phyloP scores from a whole-genome alignment of 2,113 vertebrate species.

The Sarotherodon lohbergeri region DNA sequence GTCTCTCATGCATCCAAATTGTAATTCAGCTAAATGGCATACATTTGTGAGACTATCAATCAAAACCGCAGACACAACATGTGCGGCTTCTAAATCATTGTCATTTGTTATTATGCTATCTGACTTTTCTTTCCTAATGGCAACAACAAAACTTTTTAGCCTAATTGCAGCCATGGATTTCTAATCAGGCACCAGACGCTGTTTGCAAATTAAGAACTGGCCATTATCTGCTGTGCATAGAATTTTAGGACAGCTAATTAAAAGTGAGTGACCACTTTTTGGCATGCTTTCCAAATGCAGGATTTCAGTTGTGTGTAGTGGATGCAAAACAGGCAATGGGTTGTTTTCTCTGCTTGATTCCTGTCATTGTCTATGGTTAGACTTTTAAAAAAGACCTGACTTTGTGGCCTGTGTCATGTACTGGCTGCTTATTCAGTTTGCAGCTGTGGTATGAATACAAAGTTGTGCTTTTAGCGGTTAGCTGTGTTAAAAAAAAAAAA shows the following conservation, averaged over 20 bases:
- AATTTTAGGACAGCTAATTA: constrained; percentile 52
- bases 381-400: neutral
- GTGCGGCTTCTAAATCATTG: neutral
- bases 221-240: constrained; percentile 45
- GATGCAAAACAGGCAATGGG: neutral
- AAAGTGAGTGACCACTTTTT: constrained; percentile 40
- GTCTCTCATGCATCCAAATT: neutral
- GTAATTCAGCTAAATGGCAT: constrained; percentile 6
- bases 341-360: constrained; percentile 18
- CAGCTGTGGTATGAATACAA: neutral
- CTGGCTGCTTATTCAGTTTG: neutral
- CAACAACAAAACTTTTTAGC: constrained; percentile 1
- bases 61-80: neutral
- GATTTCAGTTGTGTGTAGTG: neutral
- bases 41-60: neutral
- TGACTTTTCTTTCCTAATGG: neutral
- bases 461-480: neutral
- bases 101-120: constrained; percentile 17
- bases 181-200: constrained; percentile 37
- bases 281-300: constrained; percentile 3
- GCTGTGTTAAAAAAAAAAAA: rapidly evolving
- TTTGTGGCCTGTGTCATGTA: neutral
- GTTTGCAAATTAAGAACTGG: constrained; percentile 40
- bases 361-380: neutral
- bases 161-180: constrained; percentile 32